Evolutionary conservation across 2,888 invertebrate genomes (phyloP).

Genomic region (Plemyria rubiginata): DNA sequence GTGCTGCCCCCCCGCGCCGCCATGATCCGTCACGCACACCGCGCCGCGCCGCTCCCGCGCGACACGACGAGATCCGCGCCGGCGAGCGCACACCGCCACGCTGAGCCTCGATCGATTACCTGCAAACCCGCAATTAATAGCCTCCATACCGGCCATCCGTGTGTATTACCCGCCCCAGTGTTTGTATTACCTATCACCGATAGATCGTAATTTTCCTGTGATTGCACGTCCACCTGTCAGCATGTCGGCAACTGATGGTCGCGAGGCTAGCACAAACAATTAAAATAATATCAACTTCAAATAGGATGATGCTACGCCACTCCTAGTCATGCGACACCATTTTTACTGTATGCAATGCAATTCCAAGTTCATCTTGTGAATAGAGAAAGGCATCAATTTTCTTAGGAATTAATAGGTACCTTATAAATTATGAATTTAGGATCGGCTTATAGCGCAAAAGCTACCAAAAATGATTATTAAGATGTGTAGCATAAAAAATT

Average conservation of each 20-base stretch:
- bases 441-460: not conserved
- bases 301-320: not conserved
- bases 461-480: not conserved
- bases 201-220: conserved; percentile 55
- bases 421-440: not conserved
- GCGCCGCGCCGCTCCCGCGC: conserved; percentile 44
- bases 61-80: conserved; percentile 46
- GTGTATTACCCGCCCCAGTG: conserved; percentile 73
- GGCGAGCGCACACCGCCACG: conserved; percentile 23
- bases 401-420: not conserved
- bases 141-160: conserved; percentile 77
- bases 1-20: conserved; percentile 80
- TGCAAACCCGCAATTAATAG: conserved; percentile 82
- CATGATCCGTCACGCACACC: conserved; percentile 83
- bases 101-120: conserved; percentile 73
- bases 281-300: conserved; percentile 18
- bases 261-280: conserved; percentile 17
- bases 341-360: not conserved
- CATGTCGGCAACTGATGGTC: conserved; percentile 18
- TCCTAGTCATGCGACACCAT: not conserved
- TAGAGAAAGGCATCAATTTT: too few relatives aligned
- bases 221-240: conserved; percentile 45
- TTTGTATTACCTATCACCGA: conserved; percentile 62
- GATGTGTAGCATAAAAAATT: not conserved
- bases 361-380: not conserved